phyloP scores from a whole-genome alignment of 1,140 invertebrate genomes.

The Rhizoglyphus robini region DNA sequence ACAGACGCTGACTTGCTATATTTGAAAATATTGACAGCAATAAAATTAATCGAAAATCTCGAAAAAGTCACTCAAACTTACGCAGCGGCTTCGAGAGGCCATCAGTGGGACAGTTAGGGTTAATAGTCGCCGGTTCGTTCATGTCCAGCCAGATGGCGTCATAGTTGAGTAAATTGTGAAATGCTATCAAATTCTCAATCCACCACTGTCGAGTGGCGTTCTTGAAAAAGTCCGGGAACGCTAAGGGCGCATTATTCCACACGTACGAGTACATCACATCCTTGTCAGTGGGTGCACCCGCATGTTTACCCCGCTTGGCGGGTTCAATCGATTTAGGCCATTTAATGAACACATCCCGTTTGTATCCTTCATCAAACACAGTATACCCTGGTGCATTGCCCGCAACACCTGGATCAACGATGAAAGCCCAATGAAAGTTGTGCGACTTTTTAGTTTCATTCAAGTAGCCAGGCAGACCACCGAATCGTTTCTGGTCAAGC shows the following conservation, averaged over 20 bases:
- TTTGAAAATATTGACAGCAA: too few relatives aligned
- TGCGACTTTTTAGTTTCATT: constrained; percentile 29
- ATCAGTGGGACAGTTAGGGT: background rate
- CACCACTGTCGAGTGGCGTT: background rate
- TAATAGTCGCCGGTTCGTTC: too few relatives aligned
- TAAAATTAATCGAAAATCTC: too few relatives aligned
- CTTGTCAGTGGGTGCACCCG: background rate
- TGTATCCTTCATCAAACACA: too few relatives aligned
- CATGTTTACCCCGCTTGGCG: background rate
- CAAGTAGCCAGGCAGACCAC: constrained; percentile 33
- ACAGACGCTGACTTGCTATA: too few relatives aligned
- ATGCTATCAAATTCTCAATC: constrained; percentile 24
- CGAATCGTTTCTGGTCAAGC: constrained; percentile 31
- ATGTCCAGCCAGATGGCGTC: background rate
- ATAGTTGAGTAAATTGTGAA: background rate
- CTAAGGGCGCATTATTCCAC: too few relatives aligned
- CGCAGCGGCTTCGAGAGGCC: background rate
- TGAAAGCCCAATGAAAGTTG: background rate
- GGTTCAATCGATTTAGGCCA: too few relatives aligned
- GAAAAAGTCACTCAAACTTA: background rate
- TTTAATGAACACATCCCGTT: too few relatives aligned
- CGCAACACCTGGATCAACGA: constrained; percentile 7
- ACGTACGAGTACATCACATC: too few relatives aligned
- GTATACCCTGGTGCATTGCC: background rate
- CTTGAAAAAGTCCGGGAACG: too few relatives aligned